These are phyloP conservation scores for Phycodurus eques DNA, from an alignment of 2,113 vertebrate genomes.

Conservation along the genomic window DNA sequence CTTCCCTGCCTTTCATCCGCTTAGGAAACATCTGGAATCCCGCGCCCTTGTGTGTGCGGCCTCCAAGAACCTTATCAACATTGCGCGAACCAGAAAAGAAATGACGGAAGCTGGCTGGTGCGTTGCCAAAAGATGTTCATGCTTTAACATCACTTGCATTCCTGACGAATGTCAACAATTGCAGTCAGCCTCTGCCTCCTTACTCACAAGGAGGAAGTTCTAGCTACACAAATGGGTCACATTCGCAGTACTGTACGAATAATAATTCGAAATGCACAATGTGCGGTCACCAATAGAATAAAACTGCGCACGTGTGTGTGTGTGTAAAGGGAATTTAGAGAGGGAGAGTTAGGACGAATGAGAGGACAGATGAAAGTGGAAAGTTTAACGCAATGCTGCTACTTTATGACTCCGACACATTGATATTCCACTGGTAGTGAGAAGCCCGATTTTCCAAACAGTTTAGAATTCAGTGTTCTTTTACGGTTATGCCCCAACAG, in stretches of 20 bases:
- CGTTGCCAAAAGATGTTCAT: constrained; percentile 52
- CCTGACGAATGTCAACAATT: constrained; percentile 45
- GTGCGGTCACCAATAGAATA: too few species aligned
- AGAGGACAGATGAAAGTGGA: too few species aligned
- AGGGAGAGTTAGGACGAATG: too few species aligned
- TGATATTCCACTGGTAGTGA: too few species aligned
- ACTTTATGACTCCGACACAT: too few species aligned
- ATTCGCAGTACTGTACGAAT: not conserved
- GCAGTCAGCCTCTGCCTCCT: constrained; percentile 36
- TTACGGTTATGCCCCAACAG: too few species aligned
- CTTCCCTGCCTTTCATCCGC: constrained; percentile 68
- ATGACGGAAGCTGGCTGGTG: constrained; percentile 54
- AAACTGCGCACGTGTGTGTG: too few species aligned
- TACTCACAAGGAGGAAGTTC: constrained; percentile 19
- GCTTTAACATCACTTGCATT: constrained; percentile 63
- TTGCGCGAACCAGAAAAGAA: constrained; percentile 53
- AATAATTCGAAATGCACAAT: too few species aligned
- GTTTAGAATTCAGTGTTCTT: too few species aligned
- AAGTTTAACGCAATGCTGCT: too few species aligned
- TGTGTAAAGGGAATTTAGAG: too few species aligned
- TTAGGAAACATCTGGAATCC: constrained; percentile 78
- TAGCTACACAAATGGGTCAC: not conserved
- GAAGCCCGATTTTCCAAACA: too few species aligned
- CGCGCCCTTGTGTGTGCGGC: constrained; percentile 39
- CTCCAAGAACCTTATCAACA: constrained; percentile 63